Evolutionary conservation across 1,140 invertebrate genomes (phyloP), one percentile per base, ranked within the genome.

Genomic region (Rhagoletis zephyria): DNA sequence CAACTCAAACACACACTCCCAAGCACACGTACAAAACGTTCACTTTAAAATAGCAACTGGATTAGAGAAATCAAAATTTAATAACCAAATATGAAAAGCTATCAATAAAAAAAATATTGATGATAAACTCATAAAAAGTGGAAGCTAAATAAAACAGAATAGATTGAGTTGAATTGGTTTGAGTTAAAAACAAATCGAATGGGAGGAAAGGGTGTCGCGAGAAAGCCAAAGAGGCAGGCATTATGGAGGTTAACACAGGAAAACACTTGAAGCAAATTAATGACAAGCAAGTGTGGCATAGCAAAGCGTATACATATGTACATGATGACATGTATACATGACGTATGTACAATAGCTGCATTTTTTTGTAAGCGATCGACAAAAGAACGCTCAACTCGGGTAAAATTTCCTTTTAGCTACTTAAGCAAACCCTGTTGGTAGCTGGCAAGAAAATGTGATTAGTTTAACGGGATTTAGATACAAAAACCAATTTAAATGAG

Each of bases 181-280:
- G 74, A 16, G 19, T 19, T 42, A 10, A 59, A 16, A 81, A 81
- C 5, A 81, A 81, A 56, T 56, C 14, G 48, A 81, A 81, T 56
- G 48, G 74, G 14, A 77, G 70, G 45, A 77, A 74, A 77, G 5
- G 51, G 51, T 6, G 1, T 4, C 51, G 9, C 51, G 51, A 9
- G 51, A 30, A 30, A 56, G 51, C 51, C 9, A 42, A 6, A 9
- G 7, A 67, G 64, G 30, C 64, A 56, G 48, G 7, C n/a, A 48
- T 81, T 19, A 81, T 9, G 74, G n/a, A 14, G 74, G 16, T 81
- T 56, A 81, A 81, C 45, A 81, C 16, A 19, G 74, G 48, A 81
- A 81, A 81, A 81, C 48, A 81, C 74, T 81, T 81, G 74, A 81
- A 81, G 16, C 74, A 81, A 81, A 81, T 81, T 81, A 81, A 81